phyloP scores from a whole-genome alignment of 2,888 invertebrate species.

The Enchytraeus crypticus region DNA sequence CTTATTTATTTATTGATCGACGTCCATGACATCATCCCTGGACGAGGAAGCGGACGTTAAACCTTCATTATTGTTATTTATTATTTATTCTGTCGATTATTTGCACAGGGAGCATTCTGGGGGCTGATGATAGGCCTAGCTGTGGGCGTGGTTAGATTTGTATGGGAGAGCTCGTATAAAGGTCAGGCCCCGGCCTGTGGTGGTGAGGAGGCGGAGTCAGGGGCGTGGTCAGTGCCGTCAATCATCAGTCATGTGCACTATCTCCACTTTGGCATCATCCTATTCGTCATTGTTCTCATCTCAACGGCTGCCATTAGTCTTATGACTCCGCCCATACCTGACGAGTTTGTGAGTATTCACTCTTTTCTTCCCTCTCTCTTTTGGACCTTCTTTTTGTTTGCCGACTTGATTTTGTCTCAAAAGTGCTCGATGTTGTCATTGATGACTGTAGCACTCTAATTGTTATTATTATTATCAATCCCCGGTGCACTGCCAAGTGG shows the following conservation, averaged over 20 bases:
- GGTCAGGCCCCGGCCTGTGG: conserved; percentile 46
- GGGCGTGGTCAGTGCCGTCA: conserved; percentile 29
- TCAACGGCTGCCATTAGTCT: conserved; percentile 49
- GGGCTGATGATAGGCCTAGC: conserved; percentile 53
- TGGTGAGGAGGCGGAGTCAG: conserved; percentile 27
- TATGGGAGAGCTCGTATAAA: conserved; percentile 52
- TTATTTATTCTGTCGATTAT: too few relatives aligned
- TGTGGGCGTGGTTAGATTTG: conserved; percentile 51
- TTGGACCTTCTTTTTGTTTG: too few relatives aligned
- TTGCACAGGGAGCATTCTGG: conserved; percentile 54
- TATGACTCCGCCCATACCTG: conserved; percentile 51
- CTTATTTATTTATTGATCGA: too few relatives aligned
- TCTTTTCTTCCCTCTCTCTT: too few relatives aligned
- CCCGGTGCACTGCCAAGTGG: too few relatives aligned
- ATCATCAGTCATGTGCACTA: conserved; percentile 45
- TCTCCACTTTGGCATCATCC: conserved; percentile 53
- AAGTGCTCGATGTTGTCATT: too few relatives aligned
- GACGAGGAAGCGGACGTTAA: too few relatives aligned
- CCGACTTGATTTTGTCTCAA: too few relatives aligned
- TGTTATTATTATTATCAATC: too few relatives aligned
- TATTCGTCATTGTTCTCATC: conserved; percentile 49
- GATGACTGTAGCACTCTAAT: too few relatives aligned
- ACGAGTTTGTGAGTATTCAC: conserved; percentile 44
- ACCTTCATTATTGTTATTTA: too few relatives aligned
- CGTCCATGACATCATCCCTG: too few relatives aligned